Conservation (phyloP, 2,888 invertebrate genomes). For the Scotopteryx bipunctaria region DNA sequence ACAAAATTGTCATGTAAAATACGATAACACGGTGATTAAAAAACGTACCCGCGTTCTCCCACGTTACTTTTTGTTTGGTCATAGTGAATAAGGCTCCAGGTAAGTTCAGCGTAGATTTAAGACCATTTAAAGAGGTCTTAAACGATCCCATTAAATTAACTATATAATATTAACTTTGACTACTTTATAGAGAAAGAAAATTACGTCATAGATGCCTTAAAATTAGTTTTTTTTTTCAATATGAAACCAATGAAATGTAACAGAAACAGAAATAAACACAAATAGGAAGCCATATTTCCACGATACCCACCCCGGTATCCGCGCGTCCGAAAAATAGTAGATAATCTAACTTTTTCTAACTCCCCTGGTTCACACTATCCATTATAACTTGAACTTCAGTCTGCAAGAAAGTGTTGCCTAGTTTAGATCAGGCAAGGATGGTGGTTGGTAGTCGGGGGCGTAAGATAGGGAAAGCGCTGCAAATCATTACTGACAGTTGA, state of each 20-base stretch:
- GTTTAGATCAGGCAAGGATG: slow-evolving; percentile 44
- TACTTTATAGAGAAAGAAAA: no score
- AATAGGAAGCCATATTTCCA: slow-evolving; percentile 82
- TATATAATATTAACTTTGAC: no score
- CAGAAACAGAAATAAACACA: slow-evolving; percentile 60
- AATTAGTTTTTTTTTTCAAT: neutral
- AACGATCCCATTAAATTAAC: no score
- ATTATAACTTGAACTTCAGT: slow-evolving; percentile 37
- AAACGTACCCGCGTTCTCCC: no score
- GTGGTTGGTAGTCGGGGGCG: slow-evolving; percentile 64
- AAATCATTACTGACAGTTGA: slow-evolving; percentile 84
- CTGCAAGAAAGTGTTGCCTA: slow-evolving; percentile 2
- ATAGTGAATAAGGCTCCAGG: no score
- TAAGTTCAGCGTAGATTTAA: no score
- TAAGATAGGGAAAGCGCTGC: slow-evolving; percentile 71
- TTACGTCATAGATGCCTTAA: no score
- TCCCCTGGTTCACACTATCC: slow-evolving; percentile 61
- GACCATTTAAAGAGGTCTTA: no score
- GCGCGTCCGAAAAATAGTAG: slow-evolving; percentile 78
- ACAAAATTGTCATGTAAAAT: no score
- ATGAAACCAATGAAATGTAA: slow-evolving; percentile 21
- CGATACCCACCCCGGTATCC: slow-evolving; percentile 74
- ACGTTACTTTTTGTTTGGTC: no score
- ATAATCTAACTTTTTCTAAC: slow-evolving; percentile 81
- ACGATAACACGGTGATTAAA: no score